Base-by-base conservation (phyloP, 2,113 vertebrate genomes). In the Gasterosteus nipponicus region DNA sequence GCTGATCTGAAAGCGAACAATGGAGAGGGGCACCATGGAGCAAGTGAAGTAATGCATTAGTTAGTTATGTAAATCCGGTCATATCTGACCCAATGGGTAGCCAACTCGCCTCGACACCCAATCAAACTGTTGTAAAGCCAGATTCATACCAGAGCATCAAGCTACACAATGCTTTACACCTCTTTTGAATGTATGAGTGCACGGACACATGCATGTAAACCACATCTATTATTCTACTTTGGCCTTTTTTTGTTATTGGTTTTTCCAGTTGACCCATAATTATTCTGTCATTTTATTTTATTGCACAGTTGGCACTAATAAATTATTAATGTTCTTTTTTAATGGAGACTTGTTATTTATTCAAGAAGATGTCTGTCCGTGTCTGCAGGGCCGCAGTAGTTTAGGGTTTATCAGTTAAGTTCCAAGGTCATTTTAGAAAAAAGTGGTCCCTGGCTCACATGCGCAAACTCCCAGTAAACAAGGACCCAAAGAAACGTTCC, bases 301-400 rank as follows among this genome's bases (percentile, higher is more conserved):
- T 79, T 76, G 33, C 14, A 72, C 63, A 46, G 3, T 73, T 85
- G 73, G 19, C 46, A 77, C 78, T 86, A 92, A 92, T 93, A 92
- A 93, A 93, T 71, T 68, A 75, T 87, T 81, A 26, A 87, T 65
- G 54, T 75, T 61, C n/a, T 5, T 77, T 83, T 65, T 78, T 67
- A 73, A 79, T 69, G 46, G 69, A 49, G 58, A 39, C 35, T 57
- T 53, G 22, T 89, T 80, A 75, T 83, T 86, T 56, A 78, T 89
- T 87, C 12, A 79, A 29, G 0, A 39, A 56, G 1, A 60, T 42
- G n/a, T 56, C 10, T 74, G 62, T 41, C 26, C 41, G 22, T 33
- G 44, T 26, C 62, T 80, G 63, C 12, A 8, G 39, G 31, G 18
- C 39, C 33, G 10, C n/a, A n/a, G n/a, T n/a, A n/a, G n/a, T n/a